Evolutionary conservation across 2,113 vertebrate species (phyloP).

Genomic region (Anguilla japonica): DNA sequence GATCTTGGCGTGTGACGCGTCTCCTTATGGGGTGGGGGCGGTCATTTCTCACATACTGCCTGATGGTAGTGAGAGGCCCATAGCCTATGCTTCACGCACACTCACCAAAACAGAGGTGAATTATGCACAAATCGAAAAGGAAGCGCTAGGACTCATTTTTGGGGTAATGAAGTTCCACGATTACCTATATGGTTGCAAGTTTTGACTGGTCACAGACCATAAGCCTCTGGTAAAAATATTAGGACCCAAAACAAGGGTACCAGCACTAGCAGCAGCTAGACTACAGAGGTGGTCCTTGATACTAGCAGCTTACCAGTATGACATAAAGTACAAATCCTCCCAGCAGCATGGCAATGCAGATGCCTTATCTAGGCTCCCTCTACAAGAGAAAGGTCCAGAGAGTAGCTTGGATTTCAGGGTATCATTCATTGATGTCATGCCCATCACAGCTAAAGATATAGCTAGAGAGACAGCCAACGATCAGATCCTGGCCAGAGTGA

Average conservation of each 20-base stretch:
- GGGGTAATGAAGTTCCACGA: conserved; percentile 6
- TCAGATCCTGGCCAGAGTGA: background rate
- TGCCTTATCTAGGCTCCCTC: background rate
- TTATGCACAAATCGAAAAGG: background rate
- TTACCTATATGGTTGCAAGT: conserved; percentile 10
- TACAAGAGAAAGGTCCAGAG: background rate
- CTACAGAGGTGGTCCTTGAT: too few relatives aligned
- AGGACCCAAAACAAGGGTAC: conserved; percentile 23
- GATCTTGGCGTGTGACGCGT: background rate
- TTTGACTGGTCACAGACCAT: background rate
- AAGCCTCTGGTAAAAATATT: conserved; percentile 34
- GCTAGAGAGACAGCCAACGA: background rate
- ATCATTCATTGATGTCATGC: background rate
- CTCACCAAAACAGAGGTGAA: background rate
- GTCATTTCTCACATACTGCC: background rate
- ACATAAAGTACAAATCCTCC: background rate
- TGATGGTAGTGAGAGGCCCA: background rate
- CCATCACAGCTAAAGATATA: background rate
- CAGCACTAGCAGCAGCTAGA: too few relatives aligned
- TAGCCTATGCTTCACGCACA: background rate
- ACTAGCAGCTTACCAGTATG: background rate
- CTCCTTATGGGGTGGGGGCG: background rate
- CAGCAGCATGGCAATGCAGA: background rate
- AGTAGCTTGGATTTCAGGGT: background rate
- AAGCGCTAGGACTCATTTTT: conserved; percentile 32